Evolutionary conservation across 2,797 vertebrate species (phyloP).

Genomic region (Eurystomus glaucurus): DNA sequence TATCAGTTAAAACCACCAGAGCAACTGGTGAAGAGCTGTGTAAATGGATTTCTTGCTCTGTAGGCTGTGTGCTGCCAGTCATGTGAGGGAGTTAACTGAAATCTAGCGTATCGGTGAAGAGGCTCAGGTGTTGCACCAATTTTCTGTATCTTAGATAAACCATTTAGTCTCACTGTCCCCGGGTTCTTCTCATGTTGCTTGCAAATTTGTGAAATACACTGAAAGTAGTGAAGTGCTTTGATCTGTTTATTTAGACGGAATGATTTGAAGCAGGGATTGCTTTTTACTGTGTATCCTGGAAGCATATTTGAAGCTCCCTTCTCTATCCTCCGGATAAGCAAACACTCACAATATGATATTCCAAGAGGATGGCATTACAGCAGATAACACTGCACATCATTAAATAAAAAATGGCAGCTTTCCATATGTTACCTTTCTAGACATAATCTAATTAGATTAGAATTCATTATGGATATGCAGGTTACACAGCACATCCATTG

Average conservation of each 20-base stretch:
- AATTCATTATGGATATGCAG: constrained; percentile 17
- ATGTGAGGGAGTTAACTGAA: background rate
- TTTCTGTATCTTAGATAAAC: background rate
- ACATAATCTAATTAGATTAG: constrained; percentile 9
- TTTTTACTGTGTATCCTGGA: background rate
- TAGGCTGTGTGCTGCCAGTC: background rate
- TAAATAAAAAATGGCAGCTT: constrained; percentile 33
- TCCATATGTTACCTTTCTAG: background rate
- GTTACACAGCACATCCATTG: background rate
- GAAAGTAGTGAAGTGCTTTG: background rate
- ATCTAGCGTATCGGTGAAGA: accelerated
- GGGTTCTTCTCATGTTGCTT: background rate
- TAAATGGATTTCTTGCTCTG: background rate
- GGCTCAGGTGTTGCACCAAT: background rate
- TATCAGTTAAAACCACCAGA: background rate
- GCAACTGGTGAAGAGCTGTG: background rate
- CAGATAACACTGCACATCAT: background rate
- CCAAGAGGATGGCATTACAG: background rate
- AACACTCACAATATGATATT: background rate
- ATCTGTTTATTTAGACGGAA: background rate
- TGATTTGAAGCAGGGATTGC: background rate
- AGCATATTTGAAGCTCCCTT: background rate
- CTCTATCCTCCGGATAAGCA: background rate
- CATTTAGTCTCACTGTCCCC: background rate
- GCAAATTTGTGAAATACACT: constrained; percentile 19